Evolutionary conservation across 2,888 invertebrate species (phyloP), one percentile per base, ranked within the genome.

Genomic region (Boloria selene): DNA sequence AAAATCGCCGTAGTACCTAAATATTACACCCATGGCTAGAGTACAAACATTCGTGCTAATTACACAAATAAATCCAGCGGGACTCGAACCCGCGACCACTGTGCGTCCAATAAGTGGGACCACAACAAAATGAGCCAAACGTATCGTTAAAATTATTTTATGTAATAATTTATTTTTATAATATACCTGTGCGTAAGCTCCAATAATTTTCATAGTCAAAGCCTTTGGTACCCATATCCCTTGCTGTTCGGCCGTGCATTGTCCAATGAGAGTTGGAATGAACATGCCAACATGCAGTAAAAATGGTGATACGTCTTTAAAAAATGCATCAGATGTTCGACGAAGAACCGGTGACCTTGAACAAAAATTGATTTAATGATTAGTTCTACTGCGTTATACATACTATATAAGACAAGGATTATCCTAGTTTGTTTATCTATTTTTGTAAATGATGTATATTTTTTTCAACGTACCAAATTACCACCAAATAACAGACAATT

Each of bases 241-340:
- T 82, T 96, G 96, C 83, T 99, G 98, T 59, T 98, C 97, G 38
- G 95, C 88, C 0, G 96, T 96, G 53, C 96, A 97, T 85, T 98
- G 97, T 0, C 97, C 97, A 93, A 97, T 94, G 58, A 98, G 91
- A 0, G 98, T 95, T 0, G 98, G 97, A 55, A 98, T 93, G 78
- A 98, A 98, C 98, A 98, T 98, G 1, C 96, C 95, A 83, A 95
- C 95, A 81, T 98, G 98, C 0, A 98, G 90, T 4, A 95, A 88
- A 60, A 94, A 85, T 0, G 94, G 96, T 70, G 95, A 95, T 22
- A 96, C 94, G 78, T 96, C 96, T 77, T 94, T 94, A 70, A 95
- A 87, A 73, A 95, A 93, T 0, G 95, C 96, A 66, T 89, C 88
- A 1, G 86, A 73, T 0, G 81, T 84, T 0, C 87, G 81, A 0